A percentile compares a stretch with the other conserved stretches of the same genome.
phyloP scores from a whole-genome alignment of 2,888 invertebrate species.

The Andrena marginata region DNA sequence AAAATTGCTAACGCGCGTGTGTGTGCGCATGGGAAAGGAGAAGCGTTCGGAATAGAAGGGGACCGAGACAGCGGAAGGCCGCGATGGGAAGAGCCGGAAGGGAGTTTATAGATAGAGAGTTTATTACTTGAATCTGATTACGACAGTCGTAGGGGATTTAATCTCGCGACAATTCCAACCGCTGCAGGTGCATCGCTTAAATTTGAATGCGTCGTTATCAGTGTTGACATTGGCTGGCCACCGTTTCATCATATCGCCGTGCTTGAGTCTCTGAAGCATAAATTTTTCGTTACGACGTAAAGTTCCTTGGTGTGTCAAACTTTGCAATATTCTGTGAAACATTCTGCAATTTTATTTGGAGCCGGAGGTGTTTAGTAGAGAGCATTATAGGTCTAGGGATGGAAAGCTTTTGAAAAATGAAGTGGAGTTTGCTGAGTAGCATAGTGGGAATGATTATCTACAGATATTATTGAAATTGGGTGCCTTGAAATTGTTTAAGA shows the following conservation, averaged over 20 bases:
- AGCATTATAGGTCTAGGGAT: too few species aligned
- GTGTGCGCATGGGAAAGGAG: background rate
- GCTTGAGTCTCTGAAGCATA: constrained; percentile 1
- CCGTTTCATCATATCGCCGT: constrained; percentile 2
- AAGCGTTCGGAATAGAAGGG: constrained; percentile 1
- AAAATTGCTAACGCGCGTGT: constrained; percentile 42
- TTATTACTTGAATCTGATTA: constrained; percentile 76
- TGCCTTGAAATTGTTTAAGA: too few species aligned
- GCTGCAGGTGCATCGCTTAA: constrained; percentile 58
- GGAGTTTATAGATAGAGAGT: constrained; percentile 67
- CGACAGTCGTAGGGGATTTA: constrained; percentile 69
- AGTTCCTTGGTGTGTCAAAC: background rate
- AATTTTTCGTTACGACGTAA: constrained; percentile 33
- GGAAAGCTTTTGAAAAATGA: too few species aligned
- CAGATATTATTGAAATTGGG: too few species aligned
- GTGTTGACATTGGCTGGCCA: constrained; percentile 42
- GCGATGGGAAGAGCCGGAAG: constrained; percentile 7
- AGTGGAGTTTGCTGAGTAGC: too few species aligned
- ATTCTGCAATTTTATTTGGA: too few species aligned
- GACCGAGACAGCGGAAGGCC: background rate
- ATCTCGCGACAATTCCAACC: constrained; percentile 68
- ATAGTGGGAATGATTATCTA: too few species aligned
- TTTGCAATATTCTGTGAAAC: too few species aligned
- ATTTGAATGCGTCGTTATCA: constrained; percentile 67
- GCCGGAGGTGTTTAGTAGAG: too few species aligned